Evolutionary conservation across 2,113 vertebrate species (phyloP), one percentile per base, ranked within the genome.

Genomic region (Ibidorhyncha struthersii): DNA sequence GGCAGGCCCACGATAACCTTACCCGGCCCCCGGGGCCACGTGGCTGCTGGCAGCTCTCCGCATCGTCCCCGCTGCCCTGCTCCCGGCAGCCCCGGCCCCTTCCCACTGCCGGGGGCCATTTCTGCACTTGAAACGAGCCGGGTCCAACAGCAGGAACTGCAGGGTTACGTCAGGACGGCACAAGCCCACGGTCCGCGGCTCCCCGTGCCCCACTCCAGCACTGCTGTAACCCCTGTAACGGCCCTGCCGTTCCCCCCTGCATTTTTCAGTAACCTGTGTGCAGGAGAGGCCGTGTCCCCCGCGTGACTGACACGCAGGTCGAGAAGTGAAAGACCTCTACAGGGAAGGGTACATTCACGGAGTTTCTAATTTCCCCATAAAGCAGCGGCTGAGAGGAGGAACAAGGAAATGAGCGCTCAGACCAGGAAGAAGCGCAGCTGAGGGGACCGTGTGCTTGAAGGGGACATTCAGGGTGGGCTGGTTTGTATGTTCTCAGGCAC

Each of bases 381-480:
- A 45, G 34, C 9, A 15, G 32, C 36, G 14, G 16, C 70, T 56
- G 6, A 49, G 29, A 82, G 17, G 40, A 70, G 7, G 55, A 88
- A 47, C 38, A 41, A 58, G 56, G 50, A 52, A 53, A 40, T 3
- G 4, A 40, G 27, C 4, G 14, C 62, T n/a, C 38, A 40, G 62
- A 30, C 2, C 20, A 40, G 14, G 49, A 63, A 58, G 38, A 8
- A 69, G 14, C 3, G 2, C 27, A 26, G 23, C 29, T 0, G 0
- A 73, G 40, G 11, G n/a, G 7, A 36, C 9, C 10, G 40, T 2
- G 16, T 8, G 32, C 32, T 69, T 43, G 15, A 74, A 56, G 40
- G 34, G 14, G 29, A 74, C n/a, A 23, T 4, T 30, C 2, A 1
- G 2, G 14, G 16, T 5, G 1, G 18, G 2, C 34, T 49, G 18